Evolutionary conservation across 2,797 vertebrate species (phyloP).

Genomic region (Coreius guichenoti): DNA sequence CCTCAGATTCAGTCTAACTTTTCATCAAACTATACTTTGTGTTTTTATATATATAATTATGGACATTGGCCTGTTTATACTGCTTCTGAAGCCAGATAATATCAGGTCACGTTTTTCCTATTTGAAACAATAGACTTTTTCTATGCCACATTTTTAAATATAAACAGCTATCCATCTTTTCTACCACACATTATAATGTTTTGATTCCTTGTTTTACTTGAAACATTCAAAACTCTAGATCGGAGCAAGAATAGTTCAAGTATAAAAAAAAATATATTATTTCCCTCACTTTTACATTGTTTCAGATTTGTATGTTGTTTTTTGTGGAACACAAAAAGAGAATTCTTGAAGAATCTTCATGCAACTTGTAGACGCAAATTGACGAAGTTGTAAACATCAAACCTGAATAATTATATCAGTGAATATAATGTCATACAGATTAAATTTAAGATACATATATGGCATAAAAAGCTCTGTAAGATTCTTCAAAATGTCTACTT

Average conservation of each 20-base stretch:
- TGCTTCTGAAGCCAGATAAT: background rate
- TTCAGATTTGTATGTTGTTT: background rate
- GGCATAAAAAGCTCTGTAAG: background rate
- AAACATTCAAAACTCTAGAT: background rate
- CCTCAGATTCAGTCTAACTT: background rate
- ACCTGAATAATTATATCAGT: background rate
- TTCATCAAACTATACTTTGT: background rate
- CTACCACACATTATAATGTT: background rate
- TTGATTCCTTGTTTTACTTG: background rate
- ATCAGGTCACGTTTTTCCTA: background rate
- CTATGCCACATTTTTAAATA: conserved; percentile 1
- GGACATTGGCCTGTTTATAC: background rate
- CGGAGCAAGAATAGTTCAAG: background rate
- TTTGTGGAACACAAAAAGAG: background rate
- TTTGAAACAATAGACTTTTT: background rate
- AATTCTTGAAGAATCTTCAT: background rate
- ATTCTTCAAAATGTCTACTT: background rate
- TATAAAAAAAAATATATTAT: background rate
- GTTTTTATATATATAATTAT: background rate
- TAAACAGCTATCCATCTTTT: conserved; percentile 4
- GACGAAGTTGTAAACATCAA: background rate
- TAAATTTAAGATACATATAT: background rate
- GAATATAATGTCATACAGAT: background rate
- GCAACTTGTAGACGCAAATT: background rate
- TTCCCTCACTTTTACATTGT: background rate